Conservation (phyloP, 1,140 invertebrate species). For the Meloidogyne chitwoodi region DNA sequence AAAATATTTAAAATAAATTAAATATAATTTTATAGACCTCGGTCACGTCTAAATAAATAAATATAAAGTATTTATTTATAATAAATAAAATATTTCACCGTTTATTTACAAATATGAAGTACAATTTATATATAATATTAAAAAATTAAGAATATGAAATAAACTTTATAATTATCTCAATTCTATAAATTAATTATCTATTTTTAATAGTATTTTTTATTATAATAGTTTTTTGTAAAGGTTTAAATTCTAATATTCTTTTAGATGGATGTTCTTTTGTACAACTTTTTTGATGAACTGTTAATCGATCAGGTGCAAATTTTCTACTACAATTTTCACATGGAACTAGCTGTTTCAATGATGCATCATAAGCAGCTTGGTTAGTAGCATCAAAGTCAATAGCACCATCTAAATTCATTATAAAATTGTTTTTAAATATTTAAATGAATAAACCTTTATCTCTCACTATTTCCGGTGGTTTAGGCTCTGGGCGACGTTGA, state of each 20-base stretch:
- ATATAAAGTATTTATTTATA: no score
- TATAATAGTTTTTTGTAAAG: background rate
- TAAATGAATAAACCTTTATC: slow-evolving; percentile 59
- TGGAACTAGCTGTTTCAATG: slow-evolving; percentile 66
- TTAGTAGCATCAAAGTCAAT: slow-evolving; percentile 64
- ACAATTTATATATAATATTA: no score
- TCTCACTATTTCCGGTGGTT: slow-evolving; percentile 67
- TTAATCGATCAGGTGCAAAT: slow-evolving; percentile 69
- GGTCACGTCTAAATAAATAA: no score
- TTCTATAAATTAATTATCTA: no score
- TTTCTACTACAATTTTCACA: slow-evolving; percentile 70
- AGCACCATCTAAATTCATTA: slow-evolving; percentile 51
- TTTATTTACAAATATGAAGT: no score
- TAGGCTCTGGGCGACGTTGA: slow-evolving; percentile 66
- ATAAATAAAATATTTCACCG: no score
- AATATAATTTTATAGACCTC: no score
- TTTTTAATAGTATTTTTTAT: background rate
- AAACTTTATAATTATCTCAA: no score
- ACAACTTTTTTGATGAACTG: slow-evolving; percentile 70
- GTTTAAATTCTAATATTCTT: background rate
- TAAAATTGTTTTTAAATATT: background rate
- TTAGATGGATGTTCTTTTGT: slow-evolving; percentile 56
- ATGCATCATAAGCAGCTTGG: slow-evolving; percentile 66
- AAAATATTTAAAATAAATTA: no score
- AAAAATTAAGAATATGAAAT: no score